Conservation (phyloP, 2,113 vertebrate genomes). For the Kryptolebias marmoratus region DNA sequence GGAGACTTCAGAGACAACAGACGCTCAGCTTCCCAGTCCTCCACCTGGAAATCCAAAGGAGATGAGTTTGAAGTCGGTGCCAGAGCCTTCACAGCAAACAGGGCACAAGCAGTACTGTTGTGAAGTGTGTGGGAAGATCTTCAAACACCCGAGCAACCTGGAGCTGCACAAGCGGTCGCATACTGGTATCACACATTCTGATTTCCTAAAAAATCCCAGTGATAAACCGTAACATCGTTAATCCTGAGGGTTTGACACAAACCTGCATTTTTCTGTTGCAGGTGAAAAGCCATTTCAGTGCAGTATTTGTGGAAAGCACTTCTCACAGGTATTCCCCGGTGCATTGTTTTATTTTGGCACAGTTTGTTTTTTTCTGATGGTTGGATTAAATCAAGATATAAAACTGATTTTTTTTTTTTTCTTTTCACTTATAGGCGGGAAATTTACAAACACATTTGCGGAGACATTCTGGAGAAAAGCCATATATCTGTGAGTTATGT, state of each 20-base stretch:
- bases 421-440: constrained; percentile 84
- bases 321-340: constrained; percentile 90
- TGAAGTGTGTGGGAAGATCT: constrained; percentile 91
- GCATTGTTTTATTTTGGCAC: neutral
- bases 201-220: neutral
- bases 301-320: constrained; percentile 96
- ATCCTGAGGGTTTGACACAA: neutral
- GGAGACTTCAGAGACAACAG: constrained; percentile 41
- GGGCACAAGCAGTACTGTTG: constrained; percentile 88
- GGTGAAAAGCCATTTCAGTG: constrained; percentile 99
- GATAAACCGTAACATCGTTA: neutral
- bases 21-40: constrained; percentile 43
- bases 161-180: constrained; percentile 97
- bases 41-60: constrained; percentile 55
- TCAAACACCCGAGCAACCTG: constrained; percentile 97
- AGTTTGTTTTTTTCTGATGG: neutral
- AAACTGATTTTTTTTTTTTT: constrained; percentile 33
- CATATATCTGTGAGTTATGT: constrained; percentile 97
- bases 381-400: neutral
- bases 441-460: constrained; percentile 96
- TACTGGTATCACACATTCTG: constrained; percentile 82
- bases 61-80: constrained; percentile 18
- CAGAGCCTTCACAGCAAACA: constrained; percentile 51
- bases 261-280: constrained; percentile 76
- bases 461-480: constrained; percentile 95